phyloP scores from a whole-genome alignment of 1,140 invertebrate species.

The Hyles vespertilio region DNA sequence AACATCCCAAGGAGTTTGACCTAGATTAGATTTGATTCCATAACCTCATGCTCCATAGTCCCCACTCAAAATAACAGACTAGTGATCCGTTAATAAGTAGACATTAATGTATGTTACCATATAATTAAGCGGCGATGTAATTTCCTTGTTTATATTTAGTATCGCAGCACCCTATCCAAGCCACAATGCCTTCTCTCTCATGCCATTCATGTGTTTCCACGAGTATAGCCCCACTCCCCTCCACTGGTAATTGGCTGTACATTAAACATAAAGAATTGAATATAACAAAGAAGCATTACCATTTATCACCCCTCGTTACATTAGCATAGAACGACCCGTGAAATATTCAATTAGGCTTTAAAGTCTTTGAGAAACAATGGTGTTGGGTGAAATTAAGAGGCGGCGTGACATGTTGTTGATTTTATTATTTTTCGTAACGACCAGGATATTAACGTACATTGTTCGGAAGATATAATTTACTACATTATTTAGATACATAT shows the following conservation, averaged over 20 bases:
- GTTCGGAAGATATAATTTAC: conserved; percentile 41
- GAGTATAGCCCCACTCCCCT: no score
- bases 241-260: not conserved
- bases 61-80: no score
- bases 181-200: no score
- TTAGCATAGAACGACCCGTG: conserved; percentile 26
- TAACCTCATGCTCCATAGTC: no score
- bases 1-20: no score
- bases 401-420: conserved; percentile 37
- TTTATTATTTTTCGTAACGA: conserved; percentile 60
- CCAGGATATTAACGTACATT: conserved; percentile 50
- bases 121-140: no score
- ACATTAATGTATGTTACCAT: no score
- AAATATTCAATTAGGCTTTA: conserved; percentile 33
- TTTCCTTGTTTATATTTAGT: no score
- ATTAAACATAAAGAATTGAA: conserved; percentile 5
- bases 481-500: conserved; percentile 41
- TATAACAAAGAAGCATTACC: conserved; percentile 25
- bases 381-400: conserved; percentile 26
- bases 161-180: no score
- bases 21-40: no score
- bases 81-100: no score
- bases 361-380: conserved; percentile 20
- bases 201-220: no score
- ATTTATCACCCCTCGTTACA: conserved; percentile 29